Evolutionary conservation across 1,140 invertebrate genomes (phyloP), one percentile per base, ranked within the genome.

Genomic region (Diorhabda sublineata): DNA sequence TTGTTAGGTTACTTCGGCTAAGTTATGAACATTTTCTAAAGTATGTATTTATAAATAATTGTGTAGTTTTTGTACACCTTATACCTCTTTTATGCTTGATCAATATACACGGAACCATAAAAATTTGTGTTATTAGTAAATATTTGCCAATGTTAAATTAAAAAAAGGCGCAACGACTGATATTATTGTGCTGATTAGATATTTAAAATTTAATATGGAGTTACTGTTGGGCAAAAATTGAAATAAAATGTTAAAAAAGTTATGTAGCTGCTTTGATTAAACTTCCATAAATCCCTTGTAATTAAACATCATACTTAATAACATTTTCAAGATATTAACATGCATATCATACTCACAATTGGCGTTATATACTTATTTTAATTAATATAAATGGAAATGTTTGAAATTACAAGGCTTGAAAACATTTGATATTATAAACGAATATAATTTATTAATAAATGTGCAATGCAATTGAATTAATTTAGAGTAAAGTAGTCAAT

Each of bases 11-110:
- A n/a, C 6, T 8, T 52, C 47, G 6, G 47, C 6, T 52, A n/a
- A 6, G 47, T 52, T 8, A 52, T 52, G 47, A n/a, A 52, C 47
- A 8, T 52, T 52, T 52, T 52, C n/a, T 4, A 26, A 52, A 6
- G 47, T 52, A 52, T 52, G 2, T 52, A 52, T 52, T 52, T 52
- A 52, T 52, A 52, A 52, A 52, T 52, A 8, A 52, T 52, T 52
- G 47, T 52, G 47, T 52, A 52, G 47, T 52, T 52, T 52, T 52
- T 52, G 47, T 52, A 52, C 47, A 52, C 47, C 47, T 52, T 52
- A 52, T 52, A 52, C 47, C 47, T 52, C 47, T n/a, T 52, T 52
- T 52, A 26, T 52, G 47, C 47, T 52, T 52, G 47, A 52, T 52
- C 6, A 52, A 52, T 52, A 52, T 52, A 52, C 47, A 52, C 47